Percentiles rank a stretch among this genome's conserved stretches.
Conservation (phyloP, 2,888 invertebrate species). For the Melinaea marsaeus region DNA sequence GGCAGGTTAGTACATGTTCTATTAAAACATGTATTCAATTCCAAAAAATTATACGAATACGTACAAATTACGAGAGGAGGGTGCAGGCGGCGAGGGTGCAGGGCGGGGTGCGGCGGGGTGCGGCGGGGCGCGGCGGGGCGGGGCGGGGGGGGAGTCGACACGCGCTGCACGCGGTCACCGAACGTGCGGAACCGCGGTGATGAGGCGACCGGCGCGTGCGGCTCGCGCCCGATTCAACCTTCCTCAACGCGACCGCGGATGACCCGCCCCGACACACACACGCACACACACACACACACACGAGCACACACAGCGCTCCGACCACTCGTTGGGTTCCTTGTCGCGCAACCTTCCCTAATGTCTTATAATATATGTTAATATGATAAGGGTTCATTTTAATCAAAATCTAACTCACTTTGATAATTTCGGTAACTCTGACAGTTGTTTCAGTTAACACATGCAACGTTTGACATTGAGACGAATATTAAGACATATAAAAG, state of each 20-base stretch:
- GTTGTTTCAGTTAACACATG: neutral
- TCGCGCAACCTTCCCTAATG: slow-evolving; percentile 29
- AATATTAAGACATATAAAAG: too few species aligned
- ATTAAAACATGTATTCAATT: slow-evolving; percentile 29
- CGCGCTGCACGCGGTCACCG: slow-evolving; percentile 75
- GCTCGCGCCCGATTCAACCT: slow-evolving; percentile 77
- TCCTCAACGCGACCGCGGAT: slow-evolving; percentile 78
- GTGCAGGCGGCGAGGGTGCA: slow-evolving; percentile 41
- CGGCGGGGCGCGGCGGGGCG: slow-evolving; percentile 41
- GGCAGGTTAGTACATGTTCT: slow-evolving; percentile 36
- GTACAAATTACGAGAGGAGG: slow-evolving; percentile 38
- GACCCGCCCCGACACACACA: slow-evolving; percentile 58
- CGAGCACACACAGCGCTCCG: slow-evolving; percentile 19
- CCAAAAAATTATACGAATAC: slow-evolving; percentile 17
- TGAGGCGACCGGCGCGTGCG: slow-evolving; percentile 73
- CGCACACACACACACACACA: slow-evolving; percentile 47
- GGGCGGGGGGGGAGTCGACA: slow-evolving; percentile 65
- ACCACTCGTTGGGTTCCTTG: slow-evolving; percentile 23
- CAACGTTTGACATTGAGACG: too few species aligned
- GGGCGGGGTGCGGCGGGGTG: slow-evolving; percentile 43
- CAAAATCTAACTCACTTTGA: too few species aligned
- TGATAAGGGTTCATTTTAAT: too few species aligned
- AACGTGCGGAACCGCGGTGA: slow-evolving; percentile 68
- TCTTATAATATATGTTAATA: slow-evolving; percentile 1
- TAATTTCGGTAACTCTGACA: too few species aligned